A percentile compares a stretch with the other conserved stretches of the same genome.
Conservation (phyloP, 2,797 vertebrate genomes). For the Enteromius fasciolatus region DNA sequence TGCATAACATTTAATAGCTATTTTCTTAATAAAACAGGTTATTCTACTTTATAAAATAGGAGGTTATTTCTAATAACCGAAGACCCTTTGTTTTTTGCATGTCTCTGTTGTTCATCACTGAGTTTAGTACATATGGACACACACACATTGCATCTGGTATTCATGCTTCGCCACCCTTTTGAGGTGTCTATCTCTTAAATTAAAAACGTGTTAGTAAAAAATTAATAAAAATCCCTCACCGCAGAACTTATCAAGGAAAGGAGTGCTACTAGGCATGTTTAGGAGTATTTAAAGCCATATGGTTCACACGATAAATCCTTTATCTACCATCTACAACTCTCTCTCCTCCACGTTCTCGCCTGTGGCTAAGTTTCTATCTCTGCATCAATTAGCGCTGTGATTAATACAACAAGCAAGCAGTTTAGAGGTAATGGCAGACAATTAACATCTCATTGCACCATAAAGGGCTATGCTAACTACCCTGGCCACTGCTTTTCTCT, state of each 20-base stretch:
- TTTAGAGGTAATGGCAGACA: slow-evolving; percentile 99
- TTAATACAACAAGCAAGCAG: slow-evolving; percentile 99
- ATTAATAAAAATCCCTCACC: slow-evolving; percentile 41
- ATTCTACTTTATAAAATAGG: background rate
- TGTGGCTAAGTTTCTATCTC: slow-evolving; percentile 96
- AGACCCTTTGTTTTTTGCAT: slow-evolving; percentile 22
- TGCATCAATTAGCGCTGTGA: slow-evolving; percentile 99
- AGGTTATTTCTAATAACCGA: slow-evolving; percentile 15
- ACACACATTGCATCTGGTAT: slow-evolving; percentile 58
- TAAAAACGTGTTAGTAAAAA: slow-evolving; percentile 26
- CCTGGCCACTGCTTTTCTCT: slow-evolving; percentile 86
- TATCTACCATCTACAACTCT: slow-evolving; percentile 86
- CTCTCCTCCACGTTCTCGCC: slow-evolving; percentile 85
- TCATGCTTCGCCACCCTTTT: slow-evolving; percentile 56
- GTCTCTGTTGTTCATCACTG: slow-evolving; percentile 9
- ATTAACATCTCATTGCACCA: slow-evolving; percentile 98
- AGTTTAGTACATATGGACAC: slow-evolving; percentile 41
- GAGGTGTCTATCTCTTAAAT: slow-evolving; percentile 55
- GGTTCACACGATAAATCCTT: slow-evolving; percentile 90
- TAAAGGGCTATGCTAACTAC: slow-evolving; percentile 95
- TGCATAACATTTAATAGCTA: background rate
- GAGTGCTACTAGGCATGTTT: slow-evolving; percentile 76
- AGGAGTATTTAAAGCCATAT: slow-evolving; percentile 89
- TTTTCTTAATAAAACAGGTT: background rate
- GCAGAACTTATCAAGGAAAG: slow-evolving; percentile 69